Percentiles rank a stretch among this genome's conserved stretches.
These are phyloP conservation scores for Pardalotus punctatus DNA, from an alignment of 2,113 vertebrate species.

Conservation along the genomic window DNA sequence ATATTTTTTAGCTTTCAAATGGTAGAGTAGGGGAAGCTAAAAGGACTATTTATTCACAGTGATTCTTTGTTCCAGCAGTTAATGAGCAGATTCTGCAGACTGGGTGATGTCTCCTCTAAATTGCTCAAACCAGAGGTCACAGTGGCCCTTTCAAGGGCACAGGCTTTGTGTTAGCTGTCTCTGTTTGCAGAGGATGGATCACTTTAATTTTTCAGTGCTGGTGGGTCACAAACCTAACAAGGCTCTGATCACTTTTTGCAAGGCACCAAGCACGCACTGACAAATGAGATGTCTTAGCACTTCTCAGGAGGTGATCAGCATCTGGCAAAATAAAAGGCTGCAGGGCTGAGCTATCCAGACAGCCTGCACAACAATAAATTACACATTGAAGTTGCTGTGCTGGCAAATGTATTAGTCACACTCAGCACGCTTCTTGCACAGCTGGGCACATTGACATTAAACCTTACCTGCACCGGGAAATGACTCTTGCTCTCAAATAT, in stretches of 20 bases:
- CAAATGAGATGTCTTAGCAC: neutral
- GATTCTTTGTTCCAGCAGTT: constrained; percentile 13
- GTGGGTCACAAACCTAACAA: neutral
- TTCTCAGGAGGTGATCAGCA: constrained; percentile 5
- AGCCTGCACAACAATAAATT: constrained; percentile 4
- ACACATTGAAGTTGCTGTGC: neutral
- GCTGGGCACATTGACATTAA: neutral
- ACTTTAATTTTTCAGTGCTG: neutral
- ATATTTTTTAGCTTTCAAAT: neutral
- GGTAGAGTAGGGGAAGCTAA: neutral
- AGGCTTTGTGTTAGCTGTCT: neutral
- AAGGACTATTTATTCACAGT: neutral
- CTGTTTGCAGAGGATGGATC: neutral
- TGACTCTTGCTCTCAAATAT: neutral
- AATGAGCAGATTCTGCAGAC: constrained; percentile 5
- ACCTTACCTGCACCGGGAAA: neutral
- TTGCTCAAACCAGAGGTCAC: neutral
- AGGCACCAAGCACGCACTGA: neutral
- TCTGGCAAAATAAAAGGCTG: constrained; percentile 10
- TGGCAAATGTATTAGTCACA: neutral
- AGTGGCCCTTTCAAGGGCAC: neutral
- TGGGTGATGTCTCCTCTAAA: neutral
- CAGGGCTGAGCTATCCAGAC: neutral
- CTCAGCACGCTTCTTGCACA: neutral
- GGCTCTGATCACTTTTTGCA: neutral